Evolutionary conservation across 2,888 invertebrate species (phyloP), one percentile per base, ranked within the genome.

Genomic region (Sepioteuthis lessoniana): DNA sequence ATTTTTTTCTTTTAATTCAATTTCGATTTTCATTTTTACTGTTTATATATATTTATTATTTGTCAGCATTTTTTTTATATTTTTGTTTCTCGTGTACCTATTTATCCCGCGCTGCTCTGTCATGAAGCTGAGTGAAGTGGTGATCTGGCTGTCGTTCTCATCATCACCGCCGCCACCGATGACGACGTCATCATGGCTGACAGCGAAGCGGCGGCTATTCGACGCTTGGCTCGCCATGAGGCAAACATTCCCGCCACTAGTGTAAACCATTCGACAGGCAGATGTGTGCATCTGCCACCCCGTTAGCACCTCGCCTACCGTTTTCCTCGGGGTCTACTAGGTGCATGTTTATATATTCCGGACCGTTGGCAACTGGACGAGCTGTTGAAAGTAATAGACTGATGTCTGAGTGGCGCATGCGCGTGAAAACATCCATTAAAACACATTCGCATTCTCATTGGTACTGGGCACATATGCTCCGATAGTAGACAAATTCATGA

Each of bases 211-310:
- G 76, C 76, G n/a, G 76, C 76, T 31, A 76, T 76, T 76, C 16
- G 76, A n/a, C n/a, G 76, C 76, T 76, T n/a, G 76, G n/a, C 76
- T 13, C 76, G 76, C 76, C 76, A 76, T n/a, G 76, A 76, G 76
- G 76, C 76, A 76, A 76, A 76, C 76, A 76, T 76, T 76, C 76
- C n/a, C 76, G 76, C 76, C 76, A 76, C 76, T 76, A n/a, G 76
- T 76, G n/a, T 76, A 76, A 76, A 76, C 76, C 76, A 76, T 76
- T 76, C 76, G n/a, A 76, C 76, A 13, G n/a, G n/a, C n/a, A 76
- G n/a, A 76, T 76, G 76, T 76, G 76, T 76, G 76, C 76, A 76
- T 76, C 76, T 76, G 76, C 76, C 76, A 76, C 76, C n/a, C n/a
- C 76, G 76, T 76, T 76, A 76, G 76, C 76, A 76, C 76, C 76